Evolutionary conservation across 2,113 vertebrate species (phyloP), one percentile per base, ranked within the genome.

Genomic region (Serinus canaria): DNA sequence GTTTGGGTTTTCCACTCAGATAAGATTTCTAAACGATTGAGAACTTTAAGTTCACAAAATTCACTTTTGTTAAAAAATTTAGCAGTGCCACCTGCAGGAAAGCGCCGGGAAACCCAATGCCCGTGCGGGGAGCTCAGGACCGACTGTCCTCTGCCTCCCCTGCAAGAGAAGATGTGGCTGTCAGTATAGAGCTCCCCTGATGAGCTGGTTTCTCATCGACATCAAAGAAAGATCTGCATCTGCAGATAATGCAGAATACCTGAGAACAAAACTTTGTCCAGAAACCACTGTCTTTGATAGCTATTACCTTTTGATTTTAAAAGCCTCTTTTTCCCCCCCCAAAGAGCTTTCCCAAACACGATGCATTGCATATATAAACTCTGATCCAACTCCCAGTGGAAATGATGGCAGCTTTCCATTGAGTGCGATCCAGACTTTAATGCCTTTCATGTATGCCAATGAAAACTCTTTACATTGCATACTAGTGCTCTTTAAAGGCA

Each of bases 81-180:
- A 91, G 87, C 95, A 96, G 92, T 96, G 97, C 97, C 97, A 97
- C 68, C 97, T 97, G 73, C 95, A 97, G 97, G 96, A 94, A 96
- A 67, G 59, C 41, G 33, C 47, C 15, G 17, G 93, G 70, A 96
- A 94, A 52, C 69, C 75, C 83, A 39, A 6, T 0, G 24, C 2
- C 64, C 50, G 64, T 17, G 59, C 6, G 2, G 6, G 30, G 3
- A 55, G 39, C 60, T 47, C 63, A 46, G 67, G 63, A 41, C 7
- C 5, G 15, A 0, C 21, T 43, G 62, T n/a, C 62, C 80, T 58
- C 72, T 50, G 31, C 52, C 11, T 16, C 10, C 39, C 28, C n/a
- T 25, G n/a, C 6, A 9, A 43, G 46, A 73, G 28, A 15, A 49
- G 73, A 33, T 44, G 66, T 74, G 7, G 3, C 74, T 55, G 49